Evolutionary conservation across 2,888 invertebrate species (phyloP).

Genomic region (Colostygia pectinataria): DNA sequence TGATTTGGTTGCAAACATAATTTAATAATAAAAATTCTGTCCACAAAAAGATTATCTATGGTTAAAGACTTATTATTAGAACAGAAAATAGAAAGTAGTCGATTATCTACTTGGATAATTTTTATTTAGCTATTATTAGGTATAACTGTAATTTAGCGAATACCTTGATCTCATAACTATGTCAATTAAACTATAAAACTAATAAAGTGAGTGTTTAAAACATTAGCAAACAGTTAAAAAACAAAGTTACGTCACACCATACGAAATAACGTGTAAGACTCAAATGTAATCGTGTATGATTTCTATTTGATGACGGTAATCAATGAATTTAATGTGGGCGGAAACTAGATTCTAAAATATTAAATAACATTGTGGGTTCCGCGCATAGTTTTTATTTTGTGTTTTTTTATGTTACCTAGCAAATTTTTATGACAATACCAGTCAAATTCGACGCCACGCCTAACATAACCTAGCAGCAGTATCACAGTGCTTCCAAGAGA

Average conservation of each 20-base stretch:
- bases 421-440: no score
- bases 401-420: not conserved
- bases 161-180: not conserved
- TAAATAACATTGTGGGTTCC: conserved; percentile 10
- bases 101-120: no score
- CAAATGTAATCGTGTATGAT: conserved; percentile 37
- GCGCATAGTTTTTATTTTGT: not conserved
- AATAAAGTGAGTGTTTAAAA: conserved; percentile 14
- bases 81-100: no score
- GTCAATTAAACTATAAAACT: conserved; percentile 4
- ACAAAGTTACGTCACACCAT: conserved; percentile 17
- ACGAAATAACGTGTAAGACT: conserved; percentile 17
- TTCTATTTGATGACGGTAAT: conserved; percentile 39
- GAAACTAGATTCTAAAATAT: conserved; percentile 21
- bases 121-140: no score
- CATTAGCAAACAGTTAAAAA: conserved; percentile 17
- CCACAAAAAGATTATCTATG: no score
- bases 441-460: no score
- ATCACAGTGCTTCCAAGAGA: no score
- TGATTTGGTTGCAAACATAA: no score
- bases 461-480: no score
- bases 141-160: no score
- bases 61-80: no score
- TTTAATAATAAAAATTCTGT: no score
- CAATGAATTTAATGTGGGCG: conserved; percentile 32